These are phyloP conservation scores for Netelia fuscicornis DNA, from an alignment of 2,888 invertebrate species.

Conservation along the genomic window DNA sequence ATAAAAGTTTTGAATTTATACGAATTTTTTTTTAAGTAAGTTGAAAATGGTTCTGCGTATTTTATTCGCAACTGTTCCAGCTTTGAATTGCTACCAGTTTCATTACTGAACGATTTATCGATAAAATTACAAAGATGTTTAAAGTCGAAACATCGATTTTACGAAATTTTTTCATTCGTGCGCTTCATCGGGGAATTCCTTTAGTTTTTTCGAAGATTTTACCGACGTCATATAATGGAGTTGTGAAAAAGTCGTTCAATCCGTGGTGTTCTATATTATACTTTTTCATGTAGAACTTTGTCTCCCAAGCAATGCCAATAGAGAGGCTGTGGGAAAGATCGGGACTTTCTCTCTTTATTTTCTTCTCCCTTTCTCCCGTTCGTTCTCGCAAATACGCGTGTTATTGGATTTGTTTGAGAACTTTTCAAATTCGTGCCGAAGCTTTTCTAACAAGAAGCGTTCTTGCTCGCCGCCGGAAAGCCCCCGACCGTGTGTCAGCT, in stretches of 20 bases:
- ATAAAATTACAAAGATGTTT: too few species aligned
- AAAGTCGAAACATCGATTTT: too few species aligned
- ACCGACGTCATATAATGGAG: background rate
- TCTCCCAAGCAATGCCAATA: slow-evolving; percentile 15
- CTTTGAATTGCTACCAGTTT: too few species aligned
- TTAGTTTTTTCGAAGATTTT: background rate
- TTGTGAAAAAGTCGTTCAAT: background rate
- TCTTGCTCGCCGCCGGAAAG: slow-evolving; percentile 46
- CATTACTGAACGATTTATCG: too few species aligned
- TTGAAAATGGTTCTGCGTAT: too few species aligned
- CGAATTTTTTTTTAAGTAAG: too few species aligned
- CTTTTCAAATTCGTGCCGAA: slow-evolving; percentile 78
- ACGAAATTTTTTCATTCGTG: too few species aligned
- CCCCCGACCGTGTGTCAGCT: slow-evolving; percentile 28
- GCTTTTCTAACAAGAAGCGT: slow-evolving; percentile 61
- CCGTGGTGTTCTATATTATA: background rate
- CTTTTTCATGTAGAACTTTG: background rate
- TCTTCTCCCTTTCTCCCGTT: slow-evolving; percentile 8
- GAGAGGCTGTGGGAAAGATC: slow-evolving; percentile 19
- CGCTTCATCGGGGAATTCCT: background rate
- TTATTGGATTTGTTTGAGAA: slow-evolving; percentile 83
- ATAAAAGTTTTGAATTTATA: too few species aligned
- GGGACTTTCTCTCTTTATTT: slow-evolving; percentile 32
- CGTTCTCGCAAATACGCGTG: slow-evolving; percentile 65
- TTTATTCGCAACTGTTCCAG: too few species aligned